Evolutionary conservation across 2,888 invertebrate genomes (phyloP).

Genomic region (Lamellibrachia satsuma): DNA sequence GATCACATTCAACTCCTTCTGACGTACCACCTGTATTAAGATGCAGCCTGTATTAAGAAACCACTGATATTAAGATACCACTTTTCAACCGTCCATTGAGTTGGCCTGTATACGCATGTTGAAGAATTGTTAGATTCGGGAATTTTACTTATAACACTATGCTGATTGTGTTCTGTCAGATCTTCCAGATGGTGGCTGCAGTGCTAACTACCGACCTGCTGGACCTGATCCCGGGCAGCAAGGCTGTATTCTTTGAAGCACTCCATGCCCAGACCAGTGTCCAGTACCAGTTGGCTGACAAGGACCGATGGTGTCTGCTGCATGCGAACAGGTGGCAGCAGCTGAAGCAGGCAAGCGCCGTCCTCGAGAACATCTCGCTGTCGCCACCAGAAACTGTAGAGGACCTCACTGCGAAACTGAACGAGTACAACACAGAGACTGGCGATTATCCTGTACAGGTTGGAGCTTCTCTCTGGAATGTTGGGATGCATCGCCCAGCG

Average conservation of each 20-base stretch:
- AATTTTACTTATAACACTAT: neutral
- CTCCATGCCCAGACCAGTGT: neutral
- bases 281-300: neutral
- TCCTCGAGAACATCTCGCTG: constrained; percentile 4
- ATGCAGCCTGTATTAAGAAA: no score
- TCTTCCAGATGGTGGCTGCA: neutral
- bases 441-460: neutral
- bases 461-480: neutral
- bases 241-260: neutral
- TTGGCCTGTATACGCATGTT: no score
- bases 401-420: neutral
- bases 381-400: neutral
- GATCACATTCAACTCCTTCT: no score
- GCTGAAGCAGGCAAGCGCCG: neutral
- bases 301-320: neutral
- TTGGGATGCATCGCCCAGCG: neutral
- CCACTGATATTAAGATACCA: no score
- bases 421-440: neutral
- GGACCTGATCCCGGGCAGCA: neutral
- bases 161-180: neutral
- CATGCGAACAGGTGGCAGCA: constrained; percentile 4
- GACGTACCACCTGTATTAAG: no score
- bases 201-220: neutral
- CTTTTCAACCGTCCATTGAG: no score
- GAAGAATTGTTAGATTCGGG: no score